Base-by-base conservation (phyloP, 2,797 vertebrate species). In the Parauchenoglanis punctatus region DNA sequence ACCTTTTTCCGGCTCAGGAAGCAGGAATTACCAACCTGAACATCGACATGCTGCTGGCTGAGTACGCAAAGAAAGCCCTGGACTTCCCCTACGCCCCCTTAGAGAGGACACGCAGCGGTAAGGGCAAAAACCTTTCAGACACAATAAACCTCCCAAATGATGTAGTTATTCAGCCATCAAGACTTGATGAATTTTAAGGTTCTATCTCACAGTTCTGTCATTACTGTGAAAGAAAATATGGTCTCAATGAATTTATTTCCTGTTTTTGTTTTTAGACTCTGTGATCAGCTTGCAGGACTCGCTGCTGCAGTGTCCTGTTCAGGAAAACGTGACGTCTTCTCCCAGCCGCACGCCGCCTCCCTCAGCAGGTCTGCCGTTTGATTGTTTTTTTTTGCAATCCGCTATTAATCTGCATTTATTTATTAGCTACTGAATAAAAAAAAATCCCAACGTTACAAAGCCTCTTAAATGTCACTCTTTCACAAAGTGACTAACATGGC, bases 1-100 rank as follows among this genome's bases (percentile, higher is more conserved):
- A 95, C 25, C 95, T 98, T 58, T 92, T 98, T 87, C 89, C 94
- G 0, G 95, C 95, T 58, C 96, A 96, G 90, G 97, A 98, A 73
- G 93, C 96, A 0, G 96, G 96, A 86, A 97, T 99, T 88, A 92
- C 94, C 3, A 54, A 93, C 0, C 94, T 96, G 35, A 96, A 98
- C 83, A 94, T 99, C 18, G 96, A 99, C 88, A 91, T 68, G 0
- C 95, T 99, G 81, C 95, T 99, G 91, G 97, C 95, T 61, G 96
- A 94, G 87, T 99, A 99, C 0, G 97, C 97, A 10, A 90, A 92
- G 89, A 99, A 97, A 92, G 98, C 99, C 85, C 96, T 99, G 20
- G 96, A 97, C 90, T 97, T 99, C 90, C 96, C 97, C 1, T 99
- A 97, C 6, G 93, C 97, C 1, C 95, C 97, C 80, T 94, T 96